phyloP scores from a whole-genome alignment of 1,140 invertebrate species.

The Macrocentrus cingulum region DNA sequence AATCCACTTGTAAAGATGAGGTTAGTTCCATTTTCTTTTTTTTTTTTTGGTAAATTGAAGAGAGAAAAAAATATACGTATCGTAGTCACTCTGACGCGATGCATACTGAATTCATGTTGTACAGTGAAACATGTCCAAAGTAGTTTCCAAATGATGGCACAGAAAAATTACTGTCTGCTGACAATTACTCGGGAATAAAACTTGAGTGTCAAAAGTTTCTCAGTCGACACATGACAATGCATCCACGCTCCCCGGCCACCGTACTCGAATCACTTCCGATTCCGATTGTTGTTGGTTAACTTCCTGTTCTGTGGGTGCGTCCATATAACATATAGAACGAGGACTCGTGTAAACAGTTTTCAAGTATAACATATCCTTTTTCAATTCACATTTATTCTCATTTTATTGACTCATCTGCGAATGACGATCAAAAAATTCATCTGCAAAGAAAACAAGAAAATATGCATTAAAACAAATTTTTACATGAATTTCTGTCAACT shows the following conservation, averaged over 20 bases:
- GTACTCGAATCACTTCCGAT: constrained; percentile 49
- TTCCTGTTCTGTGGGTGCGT: constrained; percentile 40
- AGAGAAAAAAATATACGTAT: constrained; percentile 8
- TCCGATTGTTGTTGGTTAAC: constrained; percentile 43
- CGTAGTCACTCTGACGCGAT: constrained; percentile 27
- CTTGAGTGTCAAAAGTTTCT: constrained; percentile 36
- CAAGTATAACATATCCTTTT: too few relatives aligned
- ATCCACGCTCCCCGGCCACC: constrained; percentile 32
- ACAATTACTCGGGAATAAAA: constrained; percentile 30
- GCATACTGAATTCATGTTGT: constrained; percentile 37
- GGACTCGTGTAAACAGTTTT: not conserved
- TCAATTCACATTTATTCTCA: too few relatives aligned
- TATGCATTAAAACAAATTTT: too few relatives aligned
- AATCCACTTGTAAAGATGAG: too few relatives aligned
- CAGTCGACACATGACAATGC: constrained; percentile 30
- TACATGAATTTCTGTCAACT: too few relatives aligned
- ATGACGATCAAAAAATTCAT: too few relatives aligned
- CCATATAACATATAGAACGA: constrained; percentile 23
- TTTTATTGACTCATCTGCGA: too few relatives aligned
- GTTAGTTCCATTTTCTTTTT: too few relatives aligned
- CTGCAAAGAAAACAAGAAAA: too few relatives aligned
- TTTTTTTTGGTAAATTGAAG: not conserved
- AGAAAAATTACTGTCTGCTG: constrained; percentile 31
- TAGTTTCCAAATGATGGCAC: constrained; percentile 30
- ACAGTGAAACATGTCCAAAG: constrained; percentile 32